A percentile compares a stretch with the other conserved stretches of the same genome.
Conservation (phyloP, 2,797 vertebrate genomes). For the Myiotriccus ornatus region DNA sequence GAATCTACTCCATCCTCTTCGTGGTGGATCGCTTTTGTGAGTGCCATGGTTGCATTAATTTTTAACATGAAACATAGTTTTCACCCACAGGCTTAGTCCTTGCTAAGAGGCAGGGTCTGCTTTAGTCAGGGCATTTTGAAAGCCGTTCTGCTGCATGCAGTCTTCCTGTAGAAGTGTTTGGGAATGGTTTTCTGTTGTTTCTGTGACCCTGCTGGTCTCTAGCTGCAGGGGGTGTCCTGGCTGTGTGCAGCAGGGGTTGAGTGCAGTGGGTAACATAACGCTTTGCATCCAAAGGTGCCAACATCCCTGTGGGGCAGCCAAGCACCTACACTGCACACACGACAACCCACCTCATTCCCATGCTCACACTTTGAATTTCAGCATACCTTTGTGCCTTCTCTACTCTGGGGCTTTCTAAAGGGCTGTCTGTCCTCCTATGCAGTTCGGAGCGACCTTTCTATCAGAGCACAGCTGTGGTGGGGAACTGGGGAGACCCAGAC, state of each 20-base stretch:
- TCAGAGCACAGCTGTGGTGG: neutral
- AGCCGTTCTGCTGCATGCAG: neutral
- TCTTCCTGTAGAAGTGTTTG: neutral
- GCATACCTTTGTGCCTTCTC: neutral
- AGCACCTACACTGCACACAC: fast-evolving
- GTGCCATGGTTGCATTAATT: neutral
- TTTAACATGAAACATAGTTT: neutral
- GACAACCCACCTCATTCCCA: neutral
- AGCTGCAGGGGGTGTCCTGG: neutral
- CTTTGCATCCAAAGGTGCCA: neutral
- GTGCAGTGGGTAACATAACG: fast-evolving
- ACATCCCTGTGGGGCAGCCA: neutral
- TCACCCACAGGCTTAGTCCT: neutral
- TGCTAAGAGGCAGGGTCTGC: neutral
- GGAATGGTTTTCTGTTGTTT: neutral
- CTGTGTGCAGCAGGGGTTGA: neutral
- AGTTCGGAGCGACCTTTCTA: neutral
- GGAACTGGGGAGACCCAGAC: neutral
- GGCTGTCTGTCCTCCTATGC: neutral
- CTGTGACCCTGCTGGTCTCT: neutral
- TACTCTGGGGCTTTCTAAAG: neutral
- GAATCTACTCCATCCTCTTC: neutral
- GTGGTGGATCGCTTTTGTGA: fast-evolving
- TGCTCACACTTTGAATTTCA: too few species aligned
- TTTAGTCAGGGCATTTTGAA: neutral